A percentile compares a stretch with the other conserved stretches of the same genome.
phyloP scores from a whole-genome alignment of 2,888 invertebrate genomes.

The Pyrochroa serraticornis region DNA sequence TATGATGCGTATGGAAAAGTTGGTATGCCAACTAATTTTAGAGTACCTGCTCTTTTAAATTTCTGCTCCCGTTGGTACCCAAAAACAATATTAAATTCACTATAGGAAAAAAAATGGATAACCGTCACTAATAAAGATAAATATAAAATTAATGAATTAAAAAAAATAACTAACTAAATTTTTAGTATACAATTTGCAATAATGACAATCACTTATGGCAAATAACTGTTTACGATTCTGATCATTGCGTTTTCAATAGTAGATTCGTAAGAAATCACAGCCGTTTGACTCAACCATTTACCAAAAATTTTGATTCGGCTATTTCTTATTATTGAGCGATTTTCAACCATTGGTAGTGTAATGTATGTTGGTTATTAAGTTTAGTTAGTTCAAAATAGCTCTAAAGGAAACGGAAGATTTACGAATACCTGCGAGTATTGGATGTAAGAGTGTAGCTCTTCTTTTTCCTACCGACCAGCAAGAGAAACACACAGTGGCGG shows the following conservation, averaged over 20 bases:
- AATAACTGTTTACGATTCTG: conserved; percentile 11
- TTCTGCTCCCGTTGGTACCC: conserved; percentile 44
- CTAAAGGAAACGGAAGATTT: no score
- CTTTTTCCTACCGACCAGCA: no score
- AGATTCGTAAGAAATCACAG: not conserved
- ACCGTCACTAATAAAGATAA: conserved; percentile 48
- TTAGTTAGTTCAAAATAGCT: no score
- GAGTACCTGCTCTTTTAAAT: conserved; percentile 52
- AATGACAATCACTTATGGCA: conserved; percentile 16
- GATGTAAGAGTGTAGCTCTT: no score
- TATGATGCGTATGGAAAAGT: conserved; percentile 33
- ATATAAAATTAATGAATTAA: conserved; percentile 35
- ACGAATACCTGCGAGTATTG: no score
- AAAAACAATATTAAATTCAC: conserved; percentile 38
- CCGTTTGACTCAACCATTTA: not conserved
- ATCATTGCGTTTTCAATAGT: conserved; percentile 11
- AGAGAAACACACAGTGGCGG: no score
- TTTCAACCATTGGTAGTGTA: conserved; percentile 22
- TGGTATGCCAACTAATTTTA: conserved; percentile 54
- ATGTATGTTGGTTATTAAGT: no score
- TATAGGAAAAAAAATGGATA: conserved; percentile 39
- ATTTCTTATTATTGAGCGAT: conserved; percentile 20
- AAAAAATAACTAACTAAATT: not conserved
- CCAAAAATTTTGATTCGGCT: conserved; percentile 18
- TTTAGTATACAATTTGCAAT: conserved; percentile 12